Percentiles rank a stretch among this genome's conserved stretches.
Conservation (phyloP, 2,888 invertebrate species). For the Electrophaes corylata region DNA sequence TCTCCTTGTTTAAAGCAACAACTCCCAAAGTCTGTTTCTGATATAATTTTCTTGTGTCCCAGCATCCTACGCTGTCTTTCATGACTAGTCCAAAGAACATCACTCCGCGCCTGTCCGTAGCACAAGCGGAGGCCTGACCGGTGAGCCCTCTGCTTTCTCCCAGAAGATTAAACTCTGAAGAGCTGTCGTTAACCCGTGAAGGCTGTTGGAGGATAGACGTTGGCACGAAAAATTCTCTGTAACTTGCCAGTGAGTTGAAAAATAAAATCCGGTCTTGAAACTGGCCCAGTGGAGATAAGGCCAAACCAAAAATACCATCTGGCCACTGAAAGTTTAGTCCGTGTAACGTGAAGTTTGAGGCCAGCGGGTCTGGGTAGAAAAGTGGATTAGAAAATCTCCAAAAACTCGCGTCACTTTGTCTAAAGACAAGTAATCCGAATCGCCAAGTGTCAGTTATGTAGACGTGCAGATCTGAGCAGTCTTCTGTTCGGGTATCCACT, state of each 20-base stretch:
- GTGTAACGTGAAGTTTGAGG: constrained; percentile 89
- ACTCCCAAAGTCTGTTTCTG: constrained; percentile 85
- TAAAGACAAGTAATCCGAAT: constrained; percentile 86
- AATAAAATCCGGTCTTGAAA: constrained; percentile 86
- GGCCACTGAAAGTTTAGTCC: constrained; percentile 92
- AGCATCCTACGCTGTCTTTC: constrained; percentile 90
- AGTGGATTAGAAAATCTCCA: constrained; percentile 88
- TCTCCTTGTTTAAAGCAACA: constrained; percentile 85
- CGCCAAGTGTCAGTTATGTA: constrained; percentile 90
- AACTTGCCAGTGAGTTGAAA: constrained; percentile 93
- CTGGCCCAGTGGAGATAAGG: constrained; percentile 84
- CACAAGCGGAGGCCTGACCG: constrained; percentile 90
- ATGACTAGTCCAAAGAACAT: constrained; percentile 92
- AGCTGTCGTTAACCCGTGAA: constrained; percentile 59
- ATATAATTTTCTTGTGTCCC: constrained; percentile 90
- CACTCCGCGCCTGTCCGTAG: constrained; percentile 88
- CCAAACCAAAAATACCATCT: constrained; percentile 91
- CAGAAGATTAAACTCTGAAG: constrained; percentile 62
- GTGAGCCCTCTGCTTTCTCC: constrained; percentile 82
- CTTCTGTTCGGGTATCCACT: constrained; percentile 83
- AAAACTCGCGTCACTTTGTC: constrained; percentile 82
- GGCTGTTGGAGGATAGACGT: constrained; percentile 87
- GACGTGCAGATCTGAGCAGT: constrained; percentile 86
- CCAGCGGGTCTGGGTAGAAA: constrained; percentile 89
- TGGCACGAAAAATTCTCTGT: constrained; percentile 89